phyloP scores from a whole-genome alignment of 1,140 invertebrate genomes.

The Anoplolepis gracilipes region DNA sequence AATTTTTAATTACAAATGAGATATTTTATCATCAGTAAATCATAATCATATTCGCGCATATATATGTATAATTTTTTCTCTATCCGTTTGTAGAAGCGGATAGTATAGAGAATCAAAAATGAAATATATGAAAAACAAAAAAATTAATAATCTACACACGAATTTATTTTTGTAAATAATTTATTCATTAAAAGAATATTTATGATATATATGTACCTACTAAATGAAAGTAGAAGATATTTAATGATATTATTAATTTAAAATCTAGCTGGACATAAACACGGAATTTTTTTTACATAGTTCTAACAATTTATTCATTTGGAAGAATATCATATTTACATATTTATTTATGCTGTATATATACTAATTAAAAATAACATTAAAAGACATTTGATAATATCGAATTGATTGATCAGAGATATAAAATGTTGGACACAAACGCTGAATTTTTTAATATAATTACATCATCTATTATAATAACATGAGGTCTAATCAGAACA shows the following conservation, averaged over 20 bases:
- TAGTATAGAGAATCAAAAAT: neutral
- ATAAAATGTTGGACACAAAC: neutral
- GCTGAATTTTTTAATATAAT: neutral
- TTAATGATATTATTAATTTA: neutral
- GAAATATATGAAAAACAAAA: neutral
- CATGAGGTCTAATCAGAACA: conserved; percentile 24
- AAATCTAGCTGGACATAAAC: neutral
- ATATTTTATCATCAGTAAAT: neutral
- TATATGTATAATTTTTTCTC: neutral
- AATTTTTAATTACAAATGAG: neutral
- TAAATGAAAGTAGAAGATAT: neutral
- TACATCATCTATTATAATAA: neutral
- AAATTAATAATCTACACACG: neutral
- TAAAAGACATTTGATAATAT: neutral
- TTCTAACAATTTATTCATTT: conserved; percentile 12
- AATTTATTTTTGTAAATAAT: conserved; percentile 1
- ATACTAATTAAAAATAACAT: neutral
- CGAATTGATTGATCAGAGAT: neutral
- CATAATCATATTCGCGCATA: too few species aligned
- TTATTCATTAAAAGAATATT: neutral
- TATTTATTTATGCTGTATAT: neutral
- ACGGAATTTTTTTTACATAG: too few species aligned
- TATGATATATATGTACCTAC: neutral
- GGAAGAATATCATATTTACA: too few species aligned
- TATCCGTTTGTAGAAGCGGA: neutral